Evolutionary conservation across 2,113 vertebrate genomes (phyloP), one percentile per base, ranked within the genome.

Genomic region (Phocoena phocoena): DNA sequence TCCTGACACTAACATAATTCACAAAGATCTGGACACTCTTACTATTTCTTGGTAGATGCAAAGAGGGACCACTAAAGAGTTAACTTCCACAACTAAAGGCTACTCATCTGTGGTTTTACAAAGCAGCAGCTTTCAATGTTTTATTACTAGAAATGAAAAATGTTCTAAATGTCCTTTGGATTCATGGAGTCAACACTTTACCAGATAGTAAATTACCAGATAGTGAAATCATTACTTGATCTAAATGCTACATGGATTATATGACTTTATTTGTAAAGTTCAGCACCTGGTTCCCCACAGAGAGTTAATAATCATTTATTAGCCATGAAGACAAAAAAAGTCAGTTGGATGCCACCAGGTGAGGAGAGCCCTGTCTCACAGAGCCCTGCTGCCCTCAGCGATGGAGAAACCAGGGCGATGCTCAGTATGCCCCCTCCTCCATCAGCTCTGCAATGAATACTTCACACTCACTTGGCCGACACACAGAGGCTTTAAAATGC

Each of bases 301-400:
- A 85, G 41, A 91, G 47, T 90, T 88, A 60, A 44, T 87, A 80
- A 71, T 71, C 60, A 88, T 21, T 90, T 93, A 83, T 84, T 92
- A 92, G 81, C 36, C 89, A 65, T 5, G 5, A 53, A 97, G 60
- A 92, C 74, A 62, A 79, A 63, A 47, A 10, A 44, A 68, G 53
- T 31, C 90, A 58, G 6, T 0, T 86, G 58, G 41, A 68, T 71
- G 73, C 5, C 28, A 58, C 87, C 85, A 90, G 15, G 38, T 21
- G 10, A 44, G 44, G 63, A 41, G 3, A 76, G 73, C 9, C n/a
- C 36, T 15, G 28, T 36, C 36, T 83, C 91, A 62, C 23, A 15
- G 67, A 77, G 65, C 2, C 65, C 25, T 77, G 53, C 31, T 50
- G 31, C 21, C 58, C 31, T 68, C 63, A 25, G 7, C 1, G 20